Evolutionary conservation across 2,888 invertebrate genomes (phyloP).

Genomic region (Tipula vernalis): DNA sequence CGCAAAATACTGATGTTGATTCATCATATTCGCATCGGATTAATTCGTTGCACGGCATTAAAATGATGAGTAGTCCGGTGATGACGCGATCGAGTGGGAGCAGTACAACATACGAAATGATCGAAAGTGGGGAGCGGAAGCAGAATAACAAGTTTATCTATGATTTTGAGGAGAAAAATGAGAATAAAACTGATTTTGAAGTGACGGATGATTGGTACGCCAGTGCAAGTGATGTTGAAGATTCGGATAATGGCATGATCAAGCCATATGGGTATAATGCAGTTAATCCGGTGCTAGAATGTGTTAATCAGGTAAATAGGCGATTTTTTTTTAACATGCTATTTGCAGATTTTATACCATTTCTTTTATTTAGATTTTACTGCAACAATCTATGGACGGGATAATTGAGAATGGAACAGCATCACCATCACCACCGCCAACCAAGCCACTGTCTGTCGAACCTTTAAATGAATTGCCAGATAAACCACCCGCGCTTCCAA

Average conservation of each 20-base stretch:
- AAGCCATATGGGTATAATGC: constrained; percentile 40
- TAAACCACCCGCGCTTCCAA: neutral
- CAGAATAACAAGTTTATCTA: constrained; percentile 17
- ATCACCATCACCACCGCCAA: constrained; percentile 30
- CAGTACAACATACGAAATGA: neutral
- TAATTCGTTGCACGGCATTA: constrained; percentile 44
- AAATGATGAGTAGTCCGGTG: constrained; percentile 18
- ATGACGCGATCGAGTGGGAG: constrained; percentile 19
- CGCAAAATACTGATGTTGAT: constrained; percentile 19
- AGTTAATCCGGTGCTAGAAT: constrained; percentile 74
- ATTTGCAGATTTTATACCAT: neutral
- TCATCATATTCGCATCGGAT: constrained; percentile 41
- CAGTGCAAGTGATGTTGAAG: constrained; percentile 65
- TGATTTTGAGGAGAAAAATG: constrained; percentile 19
- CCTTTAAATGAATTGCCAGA: neutral
- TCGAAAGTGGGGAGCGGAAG: constrained; percentile 21
- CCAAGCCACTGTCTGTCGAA: neutral
- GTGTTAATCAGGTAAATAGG: constrained; percentile 51
- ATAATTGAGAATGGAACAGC: constrained; percentile 21
- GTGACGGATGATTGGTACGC: constrained; percentile 63
- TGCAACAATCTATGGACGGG: constrained; percentile 57
- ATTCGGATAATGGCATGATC: constrained; percentile 27
- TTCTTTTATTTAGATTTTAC: constrained; percentile 43
- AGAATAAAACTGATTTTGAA: constrained; percentile 23
- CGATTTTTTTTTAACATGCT: neutral